phyloP scores from a whole-genome alignment of 2,888 invertebrate species.

The Macaria liturata region DNA sequence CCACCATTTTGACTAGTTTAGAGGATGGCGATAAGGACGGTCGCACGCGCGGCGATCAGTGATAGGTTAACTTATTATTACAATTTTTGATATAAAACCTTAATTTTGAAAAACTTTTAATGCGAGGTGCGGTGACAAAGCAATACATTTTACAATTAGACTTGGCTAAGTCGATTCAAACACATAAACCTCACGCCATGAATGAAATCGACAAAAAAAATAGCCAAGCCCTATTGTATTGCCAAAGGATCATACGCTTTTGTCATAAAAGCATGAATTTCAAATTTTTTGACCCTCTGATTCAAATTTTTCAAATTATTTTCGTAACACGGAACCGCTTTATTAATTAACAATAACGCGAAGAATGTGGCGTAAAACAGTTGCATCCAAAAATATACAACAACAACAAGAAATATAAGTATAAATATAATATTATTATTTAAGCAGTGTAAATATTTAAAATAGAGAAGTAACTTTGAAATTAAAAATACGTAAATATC shows the following conservation, averaged over 20 bases:
- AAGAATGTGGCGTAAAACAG: slow-evolving; percentile 72
- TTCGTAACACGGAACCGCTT: slow-evolving; percentile 50
- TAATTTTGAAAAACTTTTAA: slow-evolving; percentile 72
- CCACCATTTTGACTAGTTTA: slow-evolving; percentile 73
- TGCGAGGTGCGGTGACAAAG: slow-evolving; percentile 72
- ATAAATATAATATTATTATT: slow-evolving; percentile 76
- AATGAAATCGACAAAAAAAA: too few species aligned
- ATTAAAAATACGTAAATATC: slow-evolving; percentile 59
- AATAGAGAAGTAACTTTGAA: slow-evolving; percentile 74
- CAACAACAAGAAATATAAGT: slow-evolving; percentile 75
- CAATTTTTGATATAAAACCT: slow-evolving; percentile 66
- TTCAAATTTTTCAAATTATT: slow-evolving; percentile 36
- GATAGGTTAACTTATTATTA: slow-evolving; percentile 66
- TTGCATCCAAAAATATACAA: slow-evolving; percentile 79
- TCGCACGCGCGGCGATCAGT: slow-evolving; percentile 76
- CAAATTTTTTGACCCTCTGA: slow-evolving; percentile 34
- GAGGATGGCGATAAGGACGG: slow-evolving; percentile 83
- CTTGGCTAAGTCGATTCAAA: too few species aligned
- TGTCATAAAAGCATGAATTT: slow-evolving; percentile 27
- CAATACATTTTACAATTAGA: slow-evolving; percentile 38
- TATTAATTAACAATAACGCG: slow-evolving; percentile 63
- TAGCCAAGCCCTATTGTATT: slow-evolving; percentile 4
- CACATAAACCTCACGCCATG: too few species aligned
- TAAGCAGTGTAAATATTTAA: slow-evolving; percentile 80
- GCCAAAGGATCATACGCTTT: slow-evolving; percentile 26